phyloP scores from a whole-genome alignment of 2,113 vertebrate genomes.

The Takifugu bimaculatus region DNA sequence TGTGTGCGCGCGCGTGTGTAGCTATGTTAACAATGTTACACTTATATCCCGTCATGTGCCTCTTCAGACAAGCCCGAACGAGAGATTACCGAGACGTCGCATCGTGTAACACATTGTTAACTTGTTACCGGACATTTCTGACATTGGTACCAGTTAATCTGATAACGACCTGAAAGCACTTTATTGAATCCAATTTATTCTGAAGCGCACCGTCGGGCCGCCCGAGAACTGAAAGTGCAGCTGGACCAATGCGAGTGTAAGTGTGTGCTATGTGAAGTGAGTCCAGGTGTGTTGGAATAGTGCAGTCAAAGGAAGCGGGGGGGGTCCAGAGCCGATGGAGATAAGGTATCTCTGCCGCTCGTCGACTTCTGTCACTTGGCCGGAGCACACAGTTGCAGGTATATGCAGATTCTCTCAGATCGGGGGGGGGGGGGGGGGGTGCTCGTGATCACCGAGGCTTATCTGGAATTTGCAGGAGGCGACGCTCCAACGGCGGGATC shows the following conservation, averaged over 20 bases:
- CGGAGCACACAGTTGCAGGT: conserved; percentile 43
- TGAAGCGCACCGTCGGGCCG: conserved; percentile 14
- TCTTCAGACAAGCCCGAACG: conserved; percentile 15
- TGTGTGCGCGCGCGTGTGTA: not conserved
- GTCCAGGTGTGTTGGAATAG: conserved; percentile 51
- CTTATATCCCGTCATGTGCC: conserved; percentile 42
- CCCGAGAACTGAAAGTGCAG: conserved; percentile 34
- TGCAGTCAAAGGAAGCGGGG: conserved; percentile 44
- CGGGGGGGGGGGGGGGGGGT: conserved; percentile 7
- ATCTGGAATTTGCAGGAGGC: conserved; percentile 61
- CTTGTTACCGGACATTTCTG: conserved; percentile 18
- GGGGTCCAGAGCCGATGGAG: conserved; percentile 39
- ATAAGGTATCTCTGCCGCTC: conserved; percentile 45
- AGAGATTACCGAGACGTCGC: conserved; percentile 26
- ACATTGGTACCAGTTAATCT: conserved; percentile 29
- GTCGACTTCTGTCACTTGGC: conserved; percentile 61
- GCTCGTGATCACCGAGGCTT: conserved; percentile 34
- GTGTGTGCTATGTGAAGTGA: conserved; percentile 32
- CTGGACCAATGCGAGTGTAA: conserved; percentile 19
- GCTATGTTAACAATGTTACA: conserved; percentile 37
- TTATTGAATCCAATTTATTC: conserved; percentile 28
- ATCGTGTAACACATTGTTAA: conserved; percentile 38
- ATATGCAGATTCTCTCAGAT: conserved; percentile 60
- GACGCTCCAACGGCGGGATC: conserved; percentile 25
- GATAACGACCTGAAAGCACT: conserved; percentile 26